A percentile compares a stretch with the other conserved stretches of the same genome.
phyloP scores from a whole-genome alignment of 2,797 vertebrate genomes.

The Cephalopachus bancanus region DNA sequence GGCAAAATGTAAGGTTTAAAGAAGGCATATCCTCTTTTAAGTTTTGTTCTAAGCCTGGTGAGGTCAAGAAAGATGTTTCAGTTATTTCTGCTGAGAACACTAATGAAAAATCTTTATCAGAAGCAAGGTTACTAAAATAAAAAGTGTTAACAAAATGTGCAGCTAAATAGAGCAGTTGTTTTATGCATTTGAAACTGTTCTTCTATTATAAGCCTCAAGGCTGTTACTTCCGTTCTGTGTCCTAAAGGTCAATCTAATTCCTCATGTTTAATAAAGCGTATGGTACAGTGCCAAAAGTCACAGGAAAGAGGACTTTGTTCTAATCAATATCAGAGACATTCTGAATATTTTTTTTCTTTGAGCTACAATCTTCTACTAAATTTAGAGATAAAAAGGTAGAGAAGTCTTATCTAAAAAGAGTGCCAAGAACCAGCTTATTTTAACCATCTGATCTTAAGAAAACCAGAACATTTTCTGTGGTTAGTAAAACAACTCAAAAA shows the following conservation, averaged over 20 bases:
- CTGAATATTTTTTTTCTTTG: background rate
- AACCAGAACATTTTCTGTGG: background rate
- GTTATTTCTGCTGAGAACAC: conserved; percentile 27
- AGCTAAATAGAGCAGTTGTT: conserved; percentile 51
- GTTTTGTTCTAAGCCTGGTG: background rate
- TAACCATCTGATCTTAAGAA: conserved; percentile 47
- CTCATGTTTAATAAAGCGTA: conserved; percentile 35
- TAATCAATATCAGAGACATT: conserved; percentile 19
- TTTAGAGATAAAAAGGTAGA: conserved; percentile 51
- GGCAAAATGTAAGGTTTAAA: background rate
- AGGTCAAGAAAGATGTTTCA: conserved; percentile 2
- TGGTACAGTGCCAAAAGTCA: background rate
- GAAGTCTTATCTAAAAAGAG: conserved; percentile 41
- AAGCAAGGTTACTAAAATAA: conserved; percentile 55
- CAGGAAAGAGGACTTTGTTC: background rate
- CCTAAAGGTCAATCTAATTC: conserved; percentile 55
- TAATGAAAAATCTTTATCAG: conserved; percentile 54
- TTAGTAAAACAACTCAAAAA: conserved; percentile 9
- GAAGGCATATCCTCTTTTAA: background rate
- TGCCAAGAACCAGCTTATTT: background rate
- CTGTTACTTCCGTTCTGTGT: conserved; percentile 46
- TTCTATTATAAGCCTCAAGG: conserved; percentile 53
- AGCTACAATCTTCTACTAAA: conserved; percentile 35
- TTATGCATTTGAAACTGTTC: conserved; percentile 13
- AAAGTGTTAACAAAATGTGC: conserved; percentile 59